Base-by-base conservation (phyloP, 2,797 vertebrate genomes). In the Siniperca scherzeri region DNA sequence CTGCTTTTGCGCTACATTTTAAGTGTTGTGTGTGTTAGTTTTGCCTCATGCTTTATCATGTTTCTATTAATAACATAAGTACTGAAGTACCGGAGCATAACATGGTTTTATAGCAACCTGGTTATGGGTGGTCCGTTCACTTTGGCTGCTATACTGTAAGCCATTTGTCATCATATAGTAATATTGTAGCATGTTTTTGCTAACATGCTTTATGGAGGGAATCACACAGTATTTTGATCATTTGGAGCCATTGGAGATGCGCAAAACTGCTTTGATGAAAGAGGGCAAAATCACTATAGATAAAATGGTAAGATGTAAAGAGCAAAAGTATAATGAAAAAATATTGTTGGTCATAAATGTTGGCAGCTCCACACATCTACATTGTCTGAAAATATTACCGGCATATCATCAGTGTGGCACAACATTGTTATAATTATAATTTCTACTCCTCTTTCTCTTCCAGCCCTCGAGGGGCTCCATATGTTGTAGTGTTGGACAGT, bases 341-440 rank as follows among this genome's bases (percentile, higher is more conserved):
- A 78, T 80, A 73, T n/a, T 59, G 59, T 73, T 33, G 19, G 53
- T 64, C 62, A 65, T 78, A 69, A 88, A 72, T 8, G 46, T 75
- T 74, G 60, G 62, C 83, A 68, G 82, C 62, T 42, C 82, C 21
- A 56, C 33, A 62, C 44, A 21, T 85, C 62, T 17, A 59, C 70
- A 69, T 80, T 78, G 77, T 84, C 77, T 85, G 77, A 62, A 84
- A 85, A 83, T 87, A 82, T 91, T 74, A 82, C 52, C 70, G 7
- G 78, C 77, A 40, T 52, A 69, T 87, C 86, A 82, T 68, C 71
- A 68, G 60, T 33, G 83, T 81, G 79, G 82, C 81, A 82, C 85
- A 82, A 83, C 88, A 88, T 93, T 88, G 89, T 91, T 88, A 64
- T 86, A 90, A 92, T 91, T 91, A 84, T 88, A 65, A 85, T 89